Evolutionary conservation across 1,140 invertebrate species (phyloP).

Genomic region (Ridgeia piscesae): DNA sequence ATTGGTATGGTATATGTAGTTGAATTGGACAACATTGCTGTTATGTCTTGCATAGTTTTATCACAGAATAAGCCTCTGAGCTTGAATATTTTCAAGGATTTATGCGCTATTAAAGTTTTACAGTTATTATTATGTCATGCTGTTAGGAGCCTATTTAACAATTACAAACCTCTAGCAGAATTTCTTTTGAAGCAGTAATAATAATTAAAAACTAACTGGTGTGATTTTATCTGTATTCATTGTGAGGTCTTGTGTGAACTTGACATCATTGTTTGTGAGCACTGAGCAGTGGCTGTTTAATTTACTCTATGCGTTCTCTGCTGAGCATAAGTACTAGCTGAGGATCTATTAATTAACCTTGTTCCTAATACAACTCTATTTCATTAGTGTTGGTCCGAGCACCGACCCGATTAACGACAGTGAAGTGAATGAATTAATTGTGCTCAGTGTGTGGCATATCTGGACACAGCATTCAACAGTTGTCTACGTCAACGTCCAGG

Average conservation of each 20-base stretch:
- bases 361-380: neutral
- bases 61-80: no score
- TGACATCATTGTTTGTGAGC: neutral
- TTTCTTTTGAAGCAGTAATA: neutral
- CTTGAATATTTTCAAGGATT: no score
- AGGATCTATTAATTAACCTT: neutral
- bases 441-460: neutral
- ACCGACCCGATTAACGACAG: neutral
- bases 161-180: neutral
- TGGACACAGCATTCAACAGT: neutral
- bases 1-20: no score
- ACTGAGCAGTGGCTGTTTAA: neutral
- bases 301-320: neutral
- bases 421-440: conserved; percentile 1
- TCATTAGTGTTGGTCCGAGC: neutral
- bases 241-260: neutral
- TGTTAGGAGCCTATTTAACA: neutral
- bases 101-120: no score
- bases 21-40: no score
- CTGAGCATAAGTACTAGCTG: neutral
- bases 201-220: neutral
- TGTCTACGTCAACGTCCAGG: neutral
- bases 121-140: no score
- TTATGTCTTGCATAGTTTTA: no score
- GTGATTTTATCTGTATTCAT: neutral